phyloP scores from a whole-genome alignment of 2,797 vertebrate genomes.

The Molossus alvarezi region DNA sequence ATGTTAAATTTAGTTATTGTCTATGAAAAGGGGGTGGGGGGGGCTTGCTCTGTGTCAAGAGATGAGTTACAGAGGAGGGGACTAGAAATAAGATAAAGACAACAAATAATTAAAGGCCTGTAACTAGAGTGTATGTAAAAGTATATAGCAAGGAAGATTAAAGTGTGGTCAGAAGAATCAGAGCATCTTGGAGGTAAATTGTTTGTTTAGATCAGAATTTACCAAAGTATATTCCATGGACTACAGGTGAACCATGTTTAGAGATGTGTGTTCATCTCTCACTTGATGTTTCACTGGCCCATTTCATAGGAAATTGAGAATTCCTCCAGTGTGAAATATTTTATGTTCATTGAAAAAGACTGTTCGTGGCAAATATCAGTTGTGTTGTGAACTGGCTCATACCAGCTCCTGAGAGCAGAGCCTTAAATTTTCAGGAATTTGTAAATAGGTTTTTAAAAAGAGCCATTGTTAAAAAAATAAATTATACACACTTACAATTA shows the following conservation, averaged over 20 bases:
- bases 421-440: constrained; percentile 50
- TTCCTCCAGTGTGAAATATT: neutral
- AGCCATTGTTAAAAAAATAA: neutral
- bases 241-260: neutral
- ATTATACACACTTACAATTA: neutral
- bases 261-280: neutral
- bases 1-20: constrained; percentile 60
- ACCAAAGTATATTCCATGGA: neutral
- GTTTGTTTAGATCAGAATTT: neutral
- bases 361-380: neutral
- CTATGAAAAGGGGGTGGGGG: neutral
- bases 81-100: neutral
- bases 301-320: neutral
- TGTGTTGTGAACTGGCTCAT: neutral
- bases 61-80: neutral
- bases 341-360: neutral
- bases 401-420: neutral
- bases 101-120: neutral
- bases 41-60: neutral
- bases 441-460: neutral
- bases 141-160: neutral
- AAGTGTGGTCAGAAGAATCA: neutral
- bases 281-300: too few relatives aligned
- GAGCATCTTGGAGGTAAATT: neutral
- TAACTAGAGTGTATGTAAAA: neutral